These are phyloP conservation scores for Oligia strigilis DNA, from an alignment of 2,888 invertebrate species.

Conservation along the genomic window DNA sequence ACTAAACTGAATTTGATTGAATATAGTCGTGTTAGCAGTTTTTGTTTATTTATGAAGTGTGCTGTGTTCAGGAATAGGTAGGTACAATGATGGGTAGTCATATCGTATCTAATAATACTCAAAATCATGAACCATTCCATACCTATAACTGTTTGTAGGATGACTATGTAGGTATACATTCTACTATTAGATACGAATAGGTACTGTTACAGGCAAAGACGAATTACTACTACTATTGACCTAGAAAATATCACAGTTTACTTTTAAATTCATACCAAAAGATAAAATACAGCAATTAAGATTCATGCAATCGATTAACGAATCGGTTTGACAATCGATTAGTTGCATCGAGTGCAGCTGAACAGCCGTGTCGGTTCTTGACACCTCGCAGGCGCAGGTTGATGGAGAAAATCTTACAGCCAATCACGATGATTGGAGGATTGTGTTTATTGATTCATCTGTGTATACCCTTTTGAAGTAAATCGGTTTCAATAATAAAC, in stretches of 20 bases:
- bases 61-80: not conserved
- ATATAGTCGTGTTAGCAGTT: conserved; percentile 1
- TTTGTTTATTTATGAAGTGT: not conserved
- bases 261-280: conserved; percentile 4
- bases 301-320: conserved; percentile 37
- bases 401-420: not conserved
- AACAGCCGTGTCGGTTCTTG: conserved; percentile 29
- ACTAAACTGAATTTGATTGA: conserved; percentile 15
- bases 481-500: not conserved
- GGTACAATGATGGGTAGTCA: too few species aligned
- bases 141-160: not conserved
- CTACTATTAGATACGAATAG: not conserved
- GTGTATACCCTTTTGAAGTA: not conserved
- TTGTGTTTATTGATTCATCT: not conserved
- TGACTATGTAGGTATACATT: not conserved
- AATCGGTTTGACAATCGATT: conserved; percentile 35
- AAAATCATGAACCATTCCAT: not conserved
- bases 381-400: not conserved
- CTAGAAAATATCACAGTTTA: conserved; percentile 4
- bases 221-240: not conserved
- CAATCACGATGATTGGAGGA: not conserved
- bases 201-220: not conserved
- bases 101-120: not conserved
- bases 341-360: conserved; percentile 26
- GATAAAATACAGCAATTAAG: conserved; percentile 23